These are phyloP conservation scores for Chorisops tibialis DNA, from an alignment of 2,888 invertebrate genomes.

Conservation along the genomic window DNA sequence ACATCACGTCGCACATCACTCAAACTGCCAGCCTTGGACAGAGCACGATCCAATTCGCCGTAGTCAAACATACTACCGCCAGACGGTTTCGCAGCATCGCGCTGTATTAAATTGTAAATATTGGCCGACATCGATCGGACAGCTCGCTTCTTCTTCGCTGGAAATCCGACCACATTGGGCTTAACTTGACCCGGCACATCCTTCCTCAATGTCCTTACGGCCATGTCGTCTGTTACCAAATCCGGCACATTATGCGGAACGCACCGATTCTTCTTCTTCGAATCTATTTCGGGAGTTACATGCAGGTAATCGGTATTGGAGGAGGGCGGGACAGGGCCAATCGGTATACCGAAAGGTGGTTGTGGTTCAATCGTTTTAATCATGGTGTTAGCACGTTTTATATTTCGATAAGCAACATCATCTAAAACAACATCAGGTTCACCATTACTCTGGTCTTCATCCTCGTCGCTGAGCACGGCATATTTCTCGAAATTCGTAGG, in stretches of 20 bases:
- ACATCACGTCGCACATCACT: slow-evolving; percentile 54
- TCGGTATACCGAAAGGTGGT: slow-evolving; percentile 86
- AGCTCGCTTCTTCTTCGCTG: slow-evolving; percentile 72
- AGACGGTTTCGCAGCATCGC: slow-evolving; percentile 55
- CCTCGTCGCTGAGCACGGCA: slow-evolving; percentile 57
- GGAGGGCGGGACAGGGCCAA: slow-evolving; percentile 77
- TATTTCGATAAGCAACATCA: slow-evolving; percentile 79
- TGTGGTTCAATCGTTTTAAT: slow-evolving; percentile 74
- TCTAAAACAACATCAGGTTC: slow-evolving; percentile 81
- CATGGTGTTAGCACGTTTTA: slow-evolving; percentile 72
- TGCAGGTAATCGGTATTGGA: slow-evolving; percentile 82
- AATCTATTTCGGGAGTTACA: slow-evolving; percentile 62
- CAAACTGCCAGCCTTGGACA: slow-evolving; percentile 63
- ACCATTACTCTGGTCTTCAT: slow-evolving; percentile 56
- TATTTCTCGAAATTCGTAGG: slow-evolving; percentile 51
- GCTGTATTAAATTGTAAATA: slow-evolving; percentile 72
- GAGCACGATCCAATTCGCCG: slow-evolving; percentile 54
- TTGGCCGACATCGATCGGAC: slow-evolving; percentile 81
- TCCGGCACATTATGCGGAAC: slow-evolving; percentile 57
- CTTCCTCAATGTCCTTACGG: slow-evolving; percentile 79
- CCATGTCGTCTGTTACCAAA: slow-evolving; percentile 81
- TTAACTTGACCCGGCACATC: slow-evolving; percentile 56
- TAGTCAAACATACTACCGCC: slow-evolving; percentile 57
- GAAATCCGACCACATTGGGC: slow-evolving; percentile 42
- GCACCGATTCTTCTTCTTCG: slow-evolving; percentile 56